Conservation (phyloP, 1,140 invertebrate genomes). For the Lerema accius region DNA sequence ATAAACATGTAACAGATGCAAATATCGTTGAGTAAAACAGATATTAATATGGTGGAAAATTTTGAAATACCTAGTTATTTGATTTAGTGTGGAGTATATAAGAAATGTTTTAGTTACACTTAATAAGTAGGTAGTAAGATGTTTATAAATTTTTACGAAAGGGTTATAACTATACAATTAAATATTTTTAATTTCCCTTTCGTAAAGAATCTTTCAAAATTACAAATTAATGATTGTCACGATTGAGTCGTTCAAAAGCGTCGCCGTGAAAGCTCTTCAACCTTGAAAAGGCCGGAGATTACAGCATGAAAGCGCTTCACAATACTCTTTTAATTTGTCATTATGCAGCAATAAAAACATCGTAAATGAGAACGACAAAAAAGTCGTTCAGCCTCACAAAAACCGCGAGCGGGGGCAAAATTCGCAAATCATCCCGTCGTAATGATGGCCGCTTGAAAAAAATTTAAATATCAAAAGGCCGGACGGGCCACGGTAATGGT, state of each 20-base stretch:
- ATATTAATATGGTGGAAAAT: too few species aligned
- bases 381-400: conserved; percentile 75
- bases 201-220: not conserved
- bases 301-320: conserved; percentile 73
- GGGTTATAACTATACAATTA: too few species aligned
- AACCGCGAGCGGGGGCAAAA: conserved; percentile 75
- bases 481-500: conserved; percentile 80
- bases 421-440: conserved; percentile 79
- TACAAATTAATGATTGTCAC: conserved; percentile 46
- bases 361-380: conserved; percentile 79
- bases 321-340: conserved; percentile 82
- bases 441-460: conserved; percentile 81
- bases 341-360: conserved; percentile 81
- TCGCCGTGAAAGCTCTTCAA: conserved; percentile 59
- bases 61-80: too few species aligned
- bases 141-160: too few species aligned
- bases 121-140: too few species aligned
- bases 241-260: conserved; percentile 56
- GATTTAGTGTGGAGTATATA: too few species aligned
- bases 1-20: conserved; percentile 23
- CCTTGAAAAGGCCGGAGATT: conserved; percentile 67
- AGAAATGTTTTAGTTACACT: too few species aligned
- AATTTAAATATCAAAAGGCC: conserved; percentile 83
- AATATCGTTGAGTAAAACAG: conserved; percentile 31
- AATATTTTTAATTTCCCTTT: too few species aligned